Evolutionary conservation across 2,888 invertebrate species (phyloP).

Genomic region (Luperina testacea): DNA sequence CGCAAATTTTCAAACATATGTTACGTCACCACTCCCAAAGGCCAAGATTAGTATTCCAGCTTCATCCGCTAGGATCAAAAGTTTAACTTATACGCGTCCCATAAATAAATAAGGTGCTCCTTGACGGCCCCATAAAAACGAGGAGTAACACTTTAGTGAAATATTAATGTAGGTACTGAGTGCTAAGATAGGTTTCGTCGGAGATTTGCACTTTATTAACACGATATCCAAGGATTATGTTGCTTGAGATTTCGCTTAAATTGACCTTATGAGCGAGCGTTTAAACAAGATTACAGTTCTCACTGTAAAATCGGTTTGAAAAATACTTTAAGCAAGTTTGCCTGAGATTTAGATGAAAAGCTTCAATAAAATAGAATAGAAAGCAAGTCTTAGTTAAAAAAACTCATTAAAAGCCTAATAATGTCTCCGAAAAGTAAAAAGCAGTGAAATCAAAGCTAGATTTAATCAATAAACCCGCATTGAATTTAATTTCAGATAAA

Average conservation of each 20-base stretch:
- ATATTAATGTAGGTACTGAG: conserved; percentile 51
- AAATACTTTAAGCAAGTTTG: background rate
- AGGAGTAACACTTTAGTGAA: conserved; percentile 43
- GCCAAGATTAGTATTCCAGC: conserved; percentile 57
- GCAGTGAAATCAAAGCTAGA: background rate
- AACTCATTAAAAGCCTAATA: background rate
- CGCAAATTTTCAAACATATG: conserved; percentile 4
- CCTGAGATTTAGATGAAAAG: background rate
- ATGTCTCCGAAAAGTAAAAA: background rate
- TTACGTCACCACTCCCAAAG: conserved; percentile 1
- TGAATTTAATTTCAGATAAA: background rate
- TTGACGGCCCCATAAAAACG: conserved; percentile 56
- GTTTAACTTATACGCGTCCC: conserved; percentile 61
- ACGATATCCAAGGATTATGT: background rate
- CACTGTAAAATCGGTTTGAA: background rate
- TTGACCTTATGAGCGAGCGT: background rate
- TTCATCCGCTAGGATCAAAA: conserved; percentile 59
- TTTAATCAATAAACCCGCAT: background rate
- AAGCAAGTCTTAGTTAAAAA: background rate
- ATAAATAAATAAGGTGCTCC: conserved; percentile 60
- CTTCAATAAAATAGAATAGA: background rate
- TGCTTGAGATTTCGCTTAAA: background rate
- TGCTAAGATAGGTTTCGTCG: conserved; percentile 8
- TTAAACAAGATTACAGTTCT: background rate
- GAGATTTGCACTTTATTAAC: conserved; percentile 46